Percentiles rank a stretch among this genome's conserved stretches.
Evolutionary conservation across 1,140 invertebrate species (phyloP).

Genomic region (Hycleus phaleratus): DNA sequence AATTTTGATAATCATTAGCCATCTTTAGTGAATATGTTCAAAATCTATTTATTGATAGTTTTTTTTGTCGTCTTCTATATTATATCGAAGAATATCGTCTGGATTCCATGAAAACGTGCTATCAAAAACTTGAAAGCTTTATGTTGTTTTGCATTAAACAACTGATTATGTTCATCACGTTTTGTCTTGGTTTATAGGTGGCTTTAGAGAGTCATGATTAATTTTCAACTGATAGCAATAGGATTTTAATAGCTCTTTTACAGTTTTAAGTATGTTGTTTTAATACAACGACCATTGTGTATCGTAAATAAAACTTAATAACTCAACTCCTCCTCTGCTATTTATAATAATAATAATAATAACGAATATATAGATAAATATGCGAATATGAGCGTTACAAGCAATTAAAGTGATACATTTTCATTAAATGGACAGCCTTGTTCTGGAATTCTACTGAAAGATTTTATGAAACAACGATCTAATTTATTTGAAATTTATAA

Average conservation of each 20-base stretch:
- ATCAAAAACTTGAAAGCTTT: conserved; percentile 35
- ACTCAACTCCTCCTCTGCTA: conserved; percentile 14
- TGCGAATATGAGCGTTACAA: too few relatives aligned
- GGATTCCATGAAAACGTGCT: conserved; percentile 8
- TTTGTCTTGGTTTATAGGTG: conserved; percentile 28
- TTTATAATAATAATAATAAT: not conserved
- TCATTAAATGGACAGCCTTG: too few relatives aligned
- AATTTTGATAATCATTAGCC: too few relatives aligned
- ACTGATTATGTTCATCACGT: conserved; percentile 34
- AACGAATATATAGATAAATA: too few relatives aligned
- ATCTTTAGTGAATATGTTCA: too few relatives aligned
- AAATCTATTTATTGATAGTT: too few relatives aligned
- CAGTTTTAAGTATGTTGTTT: conserved; percentile 33
- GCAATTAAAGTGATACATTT: too few relatives aligned
- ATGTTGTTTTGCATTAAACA: conserved; percentile 38
- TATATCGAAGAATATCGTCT: not conserved
- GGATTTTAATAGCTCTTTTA: conserved; percentile 39
- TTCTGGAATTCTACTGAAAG: too few relatives aligned
- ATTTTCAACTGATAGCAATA: conserved; percentile 33
- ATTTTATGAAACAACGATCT: too few relatives aligned
- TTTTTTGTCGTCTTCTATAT: too few relatives aligned
- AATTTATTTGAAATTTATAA: too few relatives aligned
- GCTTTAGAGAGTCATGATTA: conserved; percentile 35
- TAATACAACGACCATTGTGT: conserved; percentile 28
- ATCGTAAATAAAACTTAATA: conserved; percentile 29